Conservation (phyloP, 2,113 vertebrate species). For the Carollia perspicillata region DNA sequence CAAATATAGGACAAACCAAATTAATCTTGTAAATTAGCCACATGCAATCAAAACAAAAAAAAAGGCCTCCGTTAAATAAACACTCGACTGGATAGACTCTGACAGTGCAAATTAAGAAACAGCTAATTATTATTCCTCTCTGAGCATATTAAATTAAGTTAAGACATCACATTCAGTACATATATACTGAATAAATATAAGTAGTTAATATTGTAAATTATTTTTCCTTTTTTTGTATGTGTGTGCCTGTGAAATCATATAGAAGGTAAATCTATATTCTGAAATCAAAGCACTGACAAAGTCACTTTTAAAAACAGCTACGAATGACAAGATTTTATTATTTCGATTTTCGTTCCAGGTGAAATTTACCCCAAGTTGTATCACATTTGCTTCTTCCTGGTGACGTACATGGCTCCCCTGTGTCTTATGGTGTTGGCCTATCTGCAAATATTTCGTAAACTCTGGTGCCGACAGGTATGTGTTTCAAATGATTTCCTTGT, state of each 20-base stretch:
- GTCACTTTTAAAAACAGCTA: neutral
- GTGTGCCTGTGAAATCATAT: neutral
- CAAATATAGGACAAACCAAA: neutral
- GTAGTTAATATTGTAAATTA: neutral
- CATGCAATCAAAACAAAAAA: slow-evolving; percentile 11
- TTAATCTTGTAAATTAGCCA: neutral
- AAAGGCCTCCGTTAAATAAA: neutral
- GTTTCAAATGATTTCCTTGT: neutral
- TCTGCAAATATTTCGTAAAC: slow-evolving; percentile 96
- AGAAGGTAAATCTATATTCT: neutral
- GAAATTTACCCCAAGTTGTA: slow-evolving; percentile 96
- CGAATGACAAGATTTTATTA: slow-evolving; percentile 2
- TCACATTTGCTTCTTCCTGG: slow-evolving; percentile 95
- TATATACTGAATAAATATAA: neutral
- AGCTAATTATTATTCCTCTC: neutral
- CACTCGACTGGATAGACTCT: neutral
- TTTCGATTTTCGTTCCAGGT: slow-evolving; percentile 83
- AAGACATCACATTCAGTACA: neutral
- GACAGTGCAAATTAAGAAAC: slow-evolving; percentile 8
- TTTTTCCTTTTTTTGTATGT: neutral
- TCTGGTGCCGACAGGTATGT: slow-evolving; percentile 96
- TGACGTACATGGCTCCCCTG: slow-evolving; percentile 94
- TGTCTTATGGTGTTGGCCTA: slow-evolving; percentile 98
- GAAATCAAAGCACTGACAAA: neutral
- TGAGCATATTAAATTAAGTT: neutral